These are phyloP conservation scores for Andrena dorsata DNA, from an alignment of 2,888 invertebrate species.

Conservation along the genomic window DNA sequence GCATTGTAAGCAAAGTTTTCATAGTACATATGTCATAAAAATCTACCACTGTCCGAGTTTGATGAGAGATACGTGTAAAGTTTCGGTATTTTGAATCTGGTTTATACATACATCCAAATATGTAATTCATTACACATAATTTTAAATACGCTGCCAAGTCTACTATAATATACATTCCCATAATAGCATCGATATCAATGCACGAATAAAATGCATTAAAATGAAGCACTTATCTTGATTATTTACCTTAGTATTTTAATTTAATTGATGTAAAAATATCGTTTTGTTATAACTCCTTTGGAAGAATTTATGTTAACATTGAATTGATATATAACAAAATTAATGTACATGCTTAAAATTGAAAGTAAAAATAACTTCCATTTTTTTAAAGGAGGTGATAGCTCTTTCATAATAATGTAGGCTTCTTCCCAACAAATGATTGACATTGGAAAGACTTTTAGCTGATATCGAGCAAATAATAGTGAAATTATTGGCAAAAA, in stretches of 20 bases:
- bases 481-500: neutral
- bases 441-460: neutral
- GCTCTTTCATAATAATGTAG: no score
- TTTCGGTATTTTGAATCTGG: constrained; percentile 13
- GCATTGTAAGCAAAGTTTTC: constrained; percentile 42
- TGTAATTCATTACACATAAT: constrained; percentile 23
- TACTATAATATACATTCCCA: constrained; percentile 27
- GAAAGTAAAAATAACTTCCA: no score
- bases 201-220: neutral
- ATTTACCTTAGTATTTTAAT: constrained; percentile 1
- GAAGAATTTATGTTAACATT: no score
- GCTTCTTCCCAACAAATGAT: neutral
- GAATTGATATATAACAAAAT: no score
- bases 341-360: no score
- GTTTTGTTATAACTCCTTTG: neutral
- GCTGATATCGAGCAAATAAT: neutral
- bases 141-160: constrained; percentile 31
- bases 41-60: constrained; percentile 38
- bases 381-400: no score
- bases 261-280: neutral
- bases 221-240: neutral
- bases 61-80: constrained; percentile 30
- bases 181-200: neutral
- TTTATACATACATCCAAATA: constrained; percentile 13
- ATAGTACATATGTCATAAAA: constrained; percentile 42